These are phyloP conservation scores for Labeo rohita DNA, from an alignment of 2,113 vertebrate species.

Conservation along the genomic window DNA sequence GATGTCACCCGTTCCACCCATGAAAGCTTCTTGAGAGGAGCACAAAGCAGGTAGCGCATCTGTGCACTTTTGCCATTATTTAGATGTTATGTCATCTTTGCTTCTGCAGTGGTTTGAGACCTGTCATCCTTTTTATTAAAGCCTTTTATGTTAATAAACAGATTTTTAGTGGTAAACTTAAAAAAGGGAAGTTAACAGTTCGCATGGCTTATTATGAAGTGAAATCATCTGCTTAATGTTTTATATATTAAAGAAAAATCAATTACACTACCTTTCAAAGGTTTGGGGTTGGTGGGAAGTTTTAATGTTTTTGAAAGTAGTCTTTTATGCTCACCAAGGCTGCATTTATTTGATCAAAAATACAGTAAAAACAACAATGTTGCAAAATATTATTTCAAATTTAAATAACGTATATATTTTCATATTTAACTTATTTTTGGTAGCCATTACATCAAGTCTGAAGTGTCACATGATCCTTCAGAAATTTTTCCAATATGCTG, in stretches of 20 bases:
- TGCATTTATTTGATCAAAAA: background rate
- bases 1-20: slow-evolving; percentile 64
- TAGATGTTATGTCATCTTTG: background rate
- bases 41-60: slow-evolving; percentile 36
- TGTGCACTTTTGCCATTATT: slow-evolving; percentile 13
- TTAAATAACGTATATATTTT: background rate
- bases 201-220: background rate
- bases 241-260: background rate
- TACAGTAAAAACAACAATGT: background rate
- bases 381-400: background rate
- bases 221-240: background rate
- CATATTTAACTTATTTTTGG: background rate
- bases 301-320: background rate
- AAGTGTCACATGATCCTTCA: background rate
- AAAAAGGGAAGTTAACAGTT: background rate
- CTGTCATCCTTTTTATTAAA: background rate
- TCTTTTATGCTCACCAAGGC: background rate
- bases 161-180: background rate
- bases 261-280: background rate
- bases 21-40: slow-evolving; percentile 51
- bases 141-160: background rate
- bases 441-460: background rate
- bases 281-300: background rate
- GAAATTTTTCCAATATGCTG: background rate
- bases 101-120: background rate